These are phyloP conservation scores for Jaculus jaculus DNA, from an alignment of 2,113 vertebrate species.

Conservation along the genomic window DNA sequence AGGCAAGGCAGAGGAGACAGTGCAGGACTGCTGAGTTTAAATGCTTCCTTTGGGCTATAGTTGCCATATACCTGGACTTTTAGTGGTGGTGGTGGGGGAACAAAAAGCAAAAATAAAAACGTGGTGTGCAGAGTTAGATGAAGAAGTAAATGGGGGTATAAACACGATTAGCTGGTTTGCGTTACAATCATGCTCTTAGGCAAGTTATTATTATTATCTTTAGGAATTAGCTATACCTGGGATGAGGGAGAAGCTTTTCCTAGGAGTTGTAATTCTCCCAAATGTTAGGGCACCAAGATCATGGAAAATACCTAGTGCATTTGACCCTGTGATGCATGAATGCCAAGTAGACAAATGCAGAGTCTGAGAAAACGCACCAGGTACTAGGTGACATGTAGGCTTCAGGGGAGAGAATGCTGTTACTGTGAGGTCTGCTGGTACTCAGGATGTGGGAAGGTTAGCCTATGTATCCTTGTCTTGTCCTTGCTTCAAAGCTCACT, in stretches of 20 bases:
- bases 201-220: not conserved
- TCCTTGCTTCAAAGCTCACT: not conserved
- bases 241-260: not conserved
- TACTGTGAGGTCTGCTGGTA: not conserved
- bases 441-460: not conserved
- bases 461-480: accelerated
- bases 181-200: not conserved
- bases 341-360: not conserved
- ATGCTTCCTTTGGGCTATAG: not conserved
- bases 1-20: not conserved
- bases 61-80: not conserved
- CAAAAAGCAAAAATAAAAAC: not conserved
- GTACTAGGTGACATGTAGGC: no score
- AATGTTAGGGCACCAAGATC: not conserved
- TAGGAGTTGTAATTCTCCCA: not conserved
- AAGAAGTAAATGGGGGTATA: not conserved
- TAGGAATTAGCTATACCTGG: not conserved
- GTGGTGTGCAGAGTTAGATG: not conserved
- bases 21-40: not conserved
- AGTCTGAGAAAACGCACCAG: not conserved
- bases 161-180: not conserved
- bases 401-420: not conserved
- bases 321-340: not conserved
- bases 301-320: not conserved
- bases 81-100: no score